Conservation (phyloP, 2,113 vertebrate species). For the Thamnaconus septentrionalis region DNA sequence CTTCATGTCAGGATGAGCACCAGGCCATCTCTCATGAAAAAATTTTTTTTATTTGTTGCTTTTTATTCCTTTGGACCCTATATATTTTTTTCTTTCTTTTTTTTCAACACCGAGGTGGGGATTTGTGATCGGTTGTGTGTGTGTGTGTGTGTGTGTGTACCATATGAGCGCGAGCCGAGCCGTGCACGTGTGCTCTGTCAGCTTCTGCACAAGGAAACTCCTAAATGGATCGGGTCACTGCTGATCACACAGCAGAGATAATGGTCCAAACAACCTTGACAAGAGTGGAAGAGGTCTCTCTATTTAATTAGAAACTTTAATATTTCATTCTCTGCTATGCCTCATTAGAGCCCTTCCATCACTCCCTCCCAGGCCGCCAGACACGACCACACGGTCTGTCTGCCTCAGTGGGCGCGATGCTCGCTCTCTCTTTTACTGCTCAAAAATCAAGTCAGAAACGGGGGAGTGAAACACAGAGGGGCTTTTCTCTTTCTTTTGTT, state of each 20-base stretch:
- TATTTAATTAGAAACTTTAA: slow-evolving; percentile 83
- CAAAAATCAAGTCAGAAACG: slow-evolving; percentile 25
- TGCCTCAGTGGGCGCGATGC: slow-evolving; percentile 37
- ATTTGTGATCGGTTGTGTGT: too few relatives aligned
- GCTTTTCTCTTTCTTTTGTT: slow-evolving; percentile 11
- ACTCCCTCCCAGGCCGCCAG: slow-evolving; percentile 53
- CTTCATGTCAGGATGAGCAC: slow-evolving; percentile 79
- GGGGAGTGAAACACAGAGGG: neutral
- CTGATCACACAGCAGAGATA: slow-evolving; percentile 76
- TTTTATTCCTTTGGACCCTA: slow-evolving; percentile 1
- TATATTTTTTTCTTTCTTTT: slow-evolving; percentile 5
- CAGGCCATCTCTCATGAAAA: slow-evolving; percentile 11
- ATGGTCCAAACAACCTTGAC: slow-evolving; percentile 82
- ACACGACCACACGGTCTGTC: slow-evolving; percentile 33
- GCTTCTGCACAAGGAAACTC: slow-evolving; percentile 56
- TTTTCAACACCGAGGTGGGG: too few relatives aligned
- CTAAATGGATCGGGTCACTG: slow-evolving; percentile 69
- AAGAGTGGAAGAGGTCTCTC: slow-evolving; percentile 73
- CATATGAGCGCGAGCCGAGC: too few relatives aligned
- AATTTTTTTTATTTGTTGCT: slow-evolving; percentile 3
- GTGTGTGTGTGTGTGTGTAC: too few relatives aligned
- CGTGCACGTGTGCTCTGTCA: slow-evolving; percentile 20
- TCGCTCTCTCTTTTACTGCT: slow-evolving; percentile 30
- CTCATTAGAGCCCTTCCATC: slow-evolving; percentile 78
- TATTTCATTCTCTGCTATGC: slow-evolving; percentile 78